A percentile compares a stretch with the other conserved stretches of the same genome.
Conservation (phyloP, 1,140 invertebrate species). For the Heliconius hermathena region DNA sequence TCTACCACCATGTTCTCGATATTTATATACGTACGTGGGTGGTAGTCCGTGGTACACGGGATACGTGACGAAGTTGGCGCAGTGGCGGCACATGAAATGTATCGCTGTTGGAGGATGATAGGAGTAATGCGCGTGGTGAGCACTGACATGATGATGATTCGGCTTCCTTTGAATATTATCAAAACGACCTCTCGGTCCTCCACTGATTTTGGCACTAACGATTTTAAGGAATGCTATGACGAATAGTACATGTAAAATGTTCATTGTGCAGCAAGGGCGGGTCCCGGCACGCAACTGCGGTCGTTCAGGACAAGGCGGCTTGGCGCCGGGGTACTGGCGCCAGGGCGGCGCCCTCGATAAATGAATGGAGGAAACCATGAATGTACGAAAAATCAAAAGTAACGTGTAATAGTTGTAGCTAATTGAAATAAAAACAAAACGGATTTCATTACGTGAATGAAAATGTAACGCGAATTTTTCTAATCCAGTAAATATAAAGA, state of each 20-base stretch:
- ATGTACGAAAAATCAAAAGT: slow-evolving; percentile 18
- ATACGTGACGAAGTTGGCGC: slow-evolving; percentile 54
- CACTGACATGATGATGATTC: slow-evolving; percentile 54
- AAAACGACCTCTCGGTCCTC: slow-evolving; percentile 60
- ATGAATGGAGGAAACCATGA: slow-evolving; percentile 45
- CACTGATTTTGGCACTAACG: slow-evolving; percentile 57
- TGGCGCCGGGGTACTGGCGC: slow-evolving; percentile 61
- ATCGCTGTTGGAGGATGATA: slow-evolving; percentile 68
- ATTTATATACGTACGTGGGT: slow-evolving; percentile 69
- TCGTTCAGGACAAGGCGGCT: slow-evolving; percentile 53
- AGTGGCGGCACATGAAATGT: slow-evolving; percentile 62
- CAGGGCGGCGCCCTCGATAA: slow-evolving; percentile 57
- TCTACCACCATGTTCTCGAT: slow-evolving; percentile 60
- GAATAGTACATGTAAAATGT: slow-evolving; percentile 42
- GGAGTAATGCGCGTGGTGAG: slow-evolving; percentile 62
- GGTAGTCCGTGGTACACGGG: slow-evolving; percentile 66
- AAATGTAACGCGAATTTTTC: too few relatives aligned
- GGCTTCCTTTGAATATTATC: slow-evolving; percentile 41
- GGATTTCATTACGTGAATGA: too few relatives aligned
- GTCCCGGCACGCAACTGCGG: slow-evolving; percentile 66
- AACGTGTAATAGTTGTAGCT: slow-evolving; percentile 5
- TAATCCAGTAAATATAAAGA: too few relatives aligned
- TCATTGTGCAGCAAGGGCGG: slow-evolving; percentile 67
- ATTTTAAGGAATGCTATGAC: slow-evolving; percentile 41
- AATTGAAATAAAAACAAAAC: not conserved